Conservation (phyloP, 2,113 vertebrate species). For the Euleptes europaea region DNA sequence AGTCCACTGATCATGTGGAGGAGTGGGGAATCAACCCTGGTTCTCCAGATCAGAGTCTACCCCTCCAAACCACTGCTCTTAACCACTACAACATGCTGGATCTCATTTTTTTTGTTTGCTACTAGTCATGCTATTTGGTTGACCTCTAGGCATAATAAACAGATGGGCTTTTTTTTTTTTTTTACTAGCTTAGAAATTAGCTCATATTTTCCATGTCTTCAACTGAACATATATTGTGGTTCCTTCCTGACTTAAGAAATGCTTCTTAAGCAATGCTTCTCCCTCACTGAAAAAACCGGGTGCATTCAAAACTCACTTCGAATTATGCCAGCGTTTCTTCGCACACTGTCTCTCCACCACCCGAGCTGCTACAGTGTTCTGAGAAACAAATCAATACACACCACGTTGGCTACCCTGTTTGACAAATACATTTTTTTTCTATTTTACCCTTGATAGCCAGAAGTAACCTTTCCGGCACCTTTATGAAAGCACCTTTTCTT, state of each 20-base stretch:
- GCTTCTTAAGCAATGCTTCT: no score
- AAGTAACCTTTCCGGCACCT: neutral
- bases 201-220: no score
- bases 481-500: neutral
- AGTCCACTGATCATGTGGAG: no score
- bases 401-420: neutral
- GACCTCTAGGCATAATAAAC: no score
- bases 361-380: neutral
- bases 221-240: neutral
- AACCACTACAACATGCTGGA: no score
- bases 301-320: neutral
- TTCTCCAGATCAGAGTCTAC: no score
- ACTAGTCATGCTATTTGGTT: no score
- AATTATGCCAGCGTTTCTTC: neutral
- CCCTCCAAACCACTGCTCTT: no score
- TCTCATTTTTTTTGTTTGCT: no score
- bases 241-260: neutral
- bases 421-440: neutral
- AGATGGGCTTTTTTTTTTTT: no score
- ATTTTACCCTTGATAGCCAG: conserved; percentile 17
- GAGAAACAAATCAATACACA: neutral
- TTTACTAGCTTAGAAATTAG: no score
- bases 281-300: neutral
- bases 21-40: no score
- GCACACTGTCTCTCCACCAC: neutral